These are phyloP conservation scores for Sturnus vulgaris DNA, from an alignment of 2,113 vertebrate genomes.

Conservation along the genomic window DNA sequence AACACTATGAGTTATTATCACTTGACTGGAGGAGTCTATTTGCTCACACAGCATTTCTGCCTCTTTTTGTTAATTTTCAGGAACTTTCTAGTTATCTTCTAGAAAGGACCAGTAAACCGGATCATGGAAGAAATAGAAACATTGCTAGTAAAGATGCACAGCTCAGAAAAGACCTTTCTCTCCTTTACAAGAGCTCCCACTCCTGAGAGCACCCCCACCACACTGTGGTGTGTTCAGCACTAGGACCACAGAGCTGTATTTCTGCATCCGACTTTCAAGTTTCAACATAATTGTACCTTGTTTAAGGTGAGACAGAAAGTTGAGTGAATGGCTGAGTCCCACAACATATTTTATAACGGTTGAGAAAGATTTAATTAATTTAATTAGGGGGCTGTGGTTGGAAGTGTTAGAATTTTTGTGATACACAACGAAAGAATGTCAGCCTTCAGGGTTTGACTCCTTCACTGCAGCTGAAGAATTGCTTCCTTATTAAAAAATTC, in stretches of 20 bases:
- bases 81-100: not conserved
- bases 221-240: not conserved
- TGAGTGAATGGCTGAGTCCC: not conserved
- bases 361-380: not conserved
- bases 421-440: not conserved
- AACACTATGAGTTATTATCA: not conserved
- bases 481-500: not conserved
- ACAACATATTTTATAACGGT: fast-evolving
- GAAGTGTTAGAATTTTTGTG: not conserved
- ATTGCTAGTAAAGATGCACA: not conserved
- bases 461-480: not conserved
- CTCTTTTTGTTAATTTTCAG: not conserved
- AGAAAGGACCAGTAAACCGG: not conserved
- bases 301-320: not conserved
- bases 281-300: not conserved
- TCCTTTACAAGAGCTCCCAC: not conserved
- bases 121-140: not conserved
- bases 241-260: not conserved
- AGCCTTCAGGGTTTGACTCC: not conserved
- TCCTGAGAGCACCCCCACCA: not conserved
- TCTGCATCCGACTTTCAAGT: not conserved
- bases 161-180: not conserved
- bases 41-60: not conserved
- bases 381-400: not conserved
- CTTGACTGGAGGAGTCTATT: not conserved